These are phyloP conservation scores for Cryptus viduatorius DNA, from an alignment of 2,888 invertebrate genomes.

Conservation along the genomic window DNA sequence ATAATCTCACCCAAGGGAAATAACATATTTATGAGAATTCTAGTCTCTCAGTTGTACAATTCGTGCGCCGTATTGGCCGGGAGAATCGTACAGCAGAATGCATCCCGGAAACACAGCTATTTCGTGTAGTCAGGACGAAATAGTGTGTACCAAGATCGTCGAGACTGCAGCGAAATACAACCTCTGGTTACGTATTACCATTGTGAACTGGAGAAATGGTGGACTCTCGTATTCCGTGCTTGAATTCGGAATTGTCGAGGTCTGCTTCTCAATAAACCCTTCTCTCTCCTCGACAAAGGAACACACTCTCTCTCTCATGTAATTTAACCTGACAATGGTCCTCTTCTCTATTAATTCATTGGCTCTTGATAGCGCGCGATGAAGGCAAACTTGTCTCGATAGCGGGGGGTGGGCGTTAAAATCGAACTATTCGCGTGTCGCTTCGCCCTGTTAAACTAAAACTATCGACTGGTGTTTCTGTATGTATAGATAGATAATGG, in stretches of 20 bases:
- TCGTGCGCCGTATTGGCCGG: slow-evolving; percentile 49
- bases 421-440: too few species aligned
- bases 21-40: slow-evolving; percentile 75
- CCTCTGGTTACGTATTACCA: slow-evolving; percentile 43
- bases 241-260: slow-evolving; percentile 57
- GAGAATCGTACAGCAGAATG: slow-evolving; percentile 28
- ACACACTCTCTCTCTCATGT: too few species aligned
- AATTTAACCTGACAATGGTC: slow-evolving; percentile 16
- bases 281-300: slow-evolving; percentile 34
- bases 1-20: slow-evolving; percentile 74
- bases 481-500: too few species aligned
- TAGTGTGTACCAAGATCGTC: slow-evolving; percentile 53
- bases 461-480: too few species aligned
- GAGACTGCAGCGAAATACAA: slow-evolving; percentile 50
- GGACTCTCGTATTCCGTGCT: slow-evolving; percentile 55
- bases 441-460: too few species aligned
- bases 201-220: slow-evolving; percentile 32
- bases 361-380: slow-evolving; percentile 22
- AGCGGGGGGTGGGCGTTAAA: neutral
- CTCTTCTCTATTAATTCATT: neutral
- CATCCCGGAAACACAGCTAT: slow-evolving; percentile 54
- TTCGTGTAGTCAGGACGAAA: slow-evolving; percentile 46
- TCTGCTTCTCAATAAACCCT: neutral
- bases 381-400: neutral
- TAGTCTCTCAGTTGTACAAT: slow-evolving; percentile 56